Conservation (phyloP, 2,888 invertebrate genomes). For the Perizoma affinitatum region DNA sequence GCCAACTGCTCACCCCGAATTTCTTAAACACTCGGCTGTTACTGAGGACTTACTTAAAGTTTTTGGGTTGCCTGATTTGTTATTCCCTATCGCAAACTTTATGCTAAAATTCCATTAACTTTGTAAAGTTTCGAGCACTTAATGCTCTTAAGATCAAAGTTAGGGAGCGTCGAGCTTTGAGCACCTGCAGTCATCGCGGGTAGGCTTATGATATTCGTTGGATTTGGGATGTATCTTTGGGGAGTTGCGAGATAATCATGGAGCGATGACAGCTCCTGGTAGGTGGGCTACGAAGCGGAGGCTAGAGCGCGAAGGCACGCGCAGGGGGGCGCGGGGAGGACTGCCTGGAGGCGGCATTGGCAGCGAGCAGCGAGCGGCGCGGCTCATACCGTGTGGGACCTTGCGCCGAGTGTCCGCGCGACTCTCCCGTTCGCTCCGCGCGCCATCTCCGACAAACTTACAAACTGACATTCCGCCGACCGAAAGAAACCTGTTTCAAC, state of each 20-base stretch:
- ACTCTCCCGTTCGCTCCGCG: slow-evolving; percentile 50
- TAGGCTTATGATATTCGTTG: neutral
- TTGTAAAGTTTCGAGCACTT: slow-evolving; percentile 37
- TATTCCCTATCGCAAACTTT: slow-evolving; percentile 38
- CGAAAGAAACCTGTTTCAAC: slow-evolving; percentile 65
- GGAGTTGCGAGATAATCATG: slow-evolving; percentile 65
- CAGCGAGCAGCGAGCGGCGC: slow-evolving; percentile 31
- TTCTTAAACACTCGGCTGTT: slow-evolving; percentile 12
- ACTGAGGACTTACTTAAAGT: slow-evolving; percentile 20
- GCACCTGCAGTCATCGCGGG: slow-evolving; percentile 34
- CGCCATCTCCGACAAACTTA: slow-evolving; percentile 64
- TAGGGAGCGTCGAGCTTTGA: slow-evolving; percentile 16
- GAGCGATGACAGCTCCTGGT: slow-evolving; percentile 61
- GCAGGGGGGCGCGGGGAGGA: slow-evolving; percentile 47
- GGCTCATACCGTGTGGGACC: slow-evolving; percentile 66
- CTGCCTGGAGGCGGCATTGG: slow-evolving; percentile 47
- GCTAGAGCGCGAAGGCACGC: slow-evolving; percentile 30
- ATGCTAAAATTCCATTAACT: slow-evolving; percentile 38
- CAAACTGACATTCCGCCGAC: slow-evolving; percentile 68
- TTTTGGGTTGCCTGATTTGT: slow-evolving; percentile 32
- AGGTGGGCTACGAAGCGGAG: slow-evolving; percentile 50
- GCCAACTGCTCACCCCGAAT: slow-evolving; percentile 4
- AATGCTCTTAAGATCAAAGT: slow-evolving; percentile 34
- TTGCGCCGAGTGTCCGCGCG: slow-evolving; percentile 61
- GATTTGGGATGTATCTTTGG: slow-evolving; percentile 46